Base-by-base conservation (phyloP, 2,797 vertebrate genomes). In the Sebastiscus albofasciatus region DNA sequence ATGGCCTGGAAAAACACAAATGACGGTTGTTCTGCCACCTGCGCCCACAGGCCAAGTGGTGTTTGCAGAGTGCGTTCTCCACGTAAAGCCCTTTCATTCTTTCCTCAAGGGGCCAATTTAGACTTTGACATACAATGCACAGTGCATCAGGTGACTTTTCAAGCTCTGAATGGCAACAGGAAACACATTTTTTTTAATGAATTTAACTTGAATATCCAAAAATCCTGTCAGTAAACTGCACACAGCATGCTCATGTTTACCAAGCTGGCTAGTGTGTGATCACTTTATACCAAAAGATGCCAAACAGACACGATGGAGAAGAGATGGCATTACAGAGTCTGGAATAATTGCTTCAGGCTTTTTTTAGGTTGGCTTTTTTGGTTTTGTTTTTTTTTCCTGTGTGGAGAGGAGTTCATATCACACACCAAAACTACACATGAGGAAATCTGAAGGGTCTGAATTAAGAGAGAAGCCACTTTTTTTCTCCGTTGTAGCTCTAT, bases 1-100 rank as follows among this genome's bases (percentile, higher is more conserved):
- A 20, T 18, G 1, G 16, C 42, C 42, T 20, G 42, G 42, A 64
- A 81, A 88, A 82, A 73, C 58, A 76, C 62, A 82, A 86, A 91
- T 69, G 52, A 88, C 80, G 65, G 75, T 75, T 58, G 81, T 68
- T 76, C 52, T 75, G 73, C 46, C 26, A 81, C 78, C 83, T 79
- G 46, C 75, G 69, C 79, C 83, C 6, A 29, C 65, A 56, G 83
- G 86, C 75, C 58, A 80, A 90, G 81, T 68, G 58, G 56, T 85
- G 71, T 85, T 49, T 73, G 52, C 34, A 72, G 72, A 59, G 69
- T 54, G 52, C 5, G 1, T 67, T 72, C 76, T 46, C 61, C 75
- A 46, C 69, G 26, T 46, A 34, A 16, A 64, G 46, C n/a, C 13
- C 54, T 73, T 84, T 78, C 14, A 78, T 75, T 79, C 29, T 13